phyloP scores from a whole-genome alignment of 2,113 vertebrate species.

The Lipotes vexillifer region DNA sequence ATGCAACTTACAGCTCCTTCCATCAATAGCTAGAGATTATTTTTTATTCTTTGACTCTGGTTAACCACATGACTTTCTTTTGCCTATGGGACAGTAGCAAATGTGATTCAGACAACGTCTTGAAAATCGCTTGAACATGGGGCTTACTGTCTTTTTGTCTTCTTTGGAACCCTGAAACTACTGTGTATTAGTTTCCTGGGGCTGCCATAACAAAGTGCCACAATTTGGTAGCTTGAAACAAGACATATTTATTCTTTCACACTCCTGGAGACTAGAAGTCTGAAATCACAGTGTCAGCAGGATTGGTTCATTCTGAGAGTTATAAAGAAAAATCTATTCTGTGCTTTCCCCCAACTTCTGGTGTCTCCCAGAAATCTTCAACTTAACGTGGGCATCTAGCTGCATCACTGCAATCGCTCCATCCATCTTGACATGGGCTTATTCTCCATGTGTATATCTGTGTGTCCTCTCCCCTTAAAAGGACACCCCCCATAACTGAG shows the following conservation, averaged over 20 bases:
- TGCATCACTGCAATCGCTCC: background rate
- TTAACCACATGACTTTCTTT: background rate
- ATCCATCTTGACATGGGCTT: background rate
- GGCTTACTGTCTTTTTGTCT: background rate
- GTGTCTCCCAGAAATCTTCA: background rate
- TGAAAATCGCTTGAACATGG: background rate
- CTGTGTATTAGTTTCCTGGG: background rate
- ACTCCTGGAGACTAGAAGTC: background rate
- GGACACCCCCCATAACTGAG: background rate
- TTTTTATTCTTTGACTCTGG: background rate
- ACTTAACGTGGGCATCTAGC: background rate
- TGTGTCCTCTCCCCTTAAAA: background rate
- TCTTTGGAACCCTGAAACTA: background rate
- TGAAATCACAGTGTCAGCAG: background rate
- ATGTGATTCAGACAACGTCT: background rate
- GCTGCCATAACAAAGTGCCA: background rate
- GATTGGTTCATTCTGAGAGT: background rate
- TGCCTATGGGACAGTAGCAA: background rate
- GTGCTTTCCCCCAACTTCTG: background rate
- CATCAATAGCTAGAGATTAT: background rate
- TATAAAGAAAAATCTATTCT: background rate
- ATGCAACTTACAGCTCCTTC: background rate
- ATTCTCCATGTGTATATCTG: background rate
- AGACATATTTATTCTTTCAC: background rate
- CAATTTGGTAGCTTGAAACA: background rate